These are phyloP conservation scores for Coryphaenoides rupestris DNA, from an alignment of 2,113 vertebrate genomes.

Conservation along the genomic window DNA sequence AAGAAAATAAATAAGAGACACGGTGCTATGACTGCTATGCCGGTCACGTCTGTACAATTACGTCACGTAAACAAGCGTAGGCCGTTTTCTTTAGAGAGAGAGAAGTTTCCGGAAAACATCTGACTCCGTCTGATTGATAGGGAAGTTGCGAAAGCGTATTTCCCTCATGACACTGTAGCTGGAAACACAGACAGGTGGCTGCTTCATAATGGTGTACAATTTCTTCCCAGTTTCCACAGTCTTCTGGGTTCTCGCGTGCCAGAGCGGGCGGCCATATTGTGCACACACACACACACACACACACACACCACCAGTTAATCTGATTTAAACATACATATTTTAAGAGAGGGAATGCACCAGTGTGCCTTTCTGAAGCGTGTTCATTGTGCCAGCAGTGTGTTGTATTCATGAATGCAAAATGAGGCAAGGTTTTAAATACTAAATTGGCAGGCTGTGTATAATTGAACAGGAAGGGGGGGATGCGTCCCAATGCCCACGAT, in stretches of 20 bases:
- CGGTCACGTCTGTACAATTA: background rate
- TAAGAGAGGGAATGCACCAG: conserved; percentile 17
- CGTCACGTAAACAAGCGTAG: background rate
- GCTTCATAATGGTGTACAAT: conserved; percentile 21
- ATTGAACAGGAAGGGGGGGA: conserved; percentile 48
- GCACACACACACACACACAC: no score
- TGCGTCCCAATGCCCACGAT: conserved; percentile 36
- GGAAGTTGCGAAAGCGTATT: conserved; percentile 16
- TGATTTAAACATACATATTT: conserved; percentile 42
- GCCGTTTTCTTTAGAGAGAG: no score
- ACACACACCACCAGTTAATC: conserved; percentile 27
- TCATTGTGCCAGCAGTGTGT: conserved; percentile 49
- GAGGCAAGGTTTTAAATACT: conserved; percentile 48
- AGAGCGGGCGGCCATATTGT: conserved; percentile 26
- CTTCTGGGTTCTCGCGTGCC: conserved; percentile 22
- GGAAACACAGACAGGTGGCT: conserved; percentile 37
- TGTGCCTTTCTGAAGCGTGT: conserved; percentile 26
- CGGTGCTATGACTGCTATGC: no score
- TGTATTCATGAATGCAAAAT: conserved; percentile 49
- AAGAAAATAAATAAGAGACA: background rate
- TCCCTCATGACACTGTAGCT: conserved; percentile 21
- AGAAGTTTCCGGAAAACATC: conserved; percentile 11
- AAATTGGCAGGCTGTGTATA: conserved; percentile 46
- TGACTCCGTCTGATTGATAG: conserved; percentile 34
- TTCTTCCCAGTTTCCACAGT: conserved; percentile 26